Evolutionary conservation across 2,113 vertebrate species (phyloP).

Genomic region (Glaucidium brasilianum): DNA sequence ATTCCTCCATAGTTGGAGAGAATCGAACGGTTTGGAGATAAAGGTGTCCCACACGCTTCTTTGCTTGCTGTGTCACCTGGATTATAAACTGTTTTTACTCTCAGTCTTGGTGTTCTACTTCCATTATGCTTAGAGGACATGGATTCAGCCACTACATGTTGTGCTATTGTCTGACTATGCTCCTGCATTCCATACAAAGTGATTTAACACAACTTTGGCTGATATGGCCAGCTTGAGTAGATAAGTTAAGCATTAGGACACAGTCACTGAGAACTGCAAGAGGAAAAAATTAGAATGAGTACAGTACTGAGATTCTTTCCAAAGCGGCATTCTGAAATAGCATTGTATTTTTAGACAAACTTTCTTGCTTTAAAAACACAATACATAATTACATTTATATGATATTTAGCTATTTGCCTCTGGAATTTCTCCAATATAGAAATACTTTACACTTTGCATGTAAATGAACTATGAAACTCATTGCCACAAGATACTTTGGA

Average conservation of each 20-base stretch:
- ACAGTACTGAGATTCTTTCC: slow-evolving; percentile 47
- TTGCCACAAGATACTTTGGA: neutral
- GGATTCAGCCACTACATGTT: neutral
- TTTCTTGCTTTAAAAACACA: slow-evolving; percentile 40
- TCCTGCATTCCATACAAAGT: slow-evolving; percentile 42
- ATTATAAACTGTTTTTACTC: neutral
- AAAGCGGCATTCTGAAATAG: slow-evolving; percentile 51
- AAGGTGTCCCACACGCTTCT: neutral
- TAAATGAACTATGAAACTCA: neutral
- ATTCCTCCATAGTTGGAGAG: neutral
- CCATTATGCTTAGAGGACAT: neutral
- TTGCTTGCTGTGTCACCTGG: neutral
- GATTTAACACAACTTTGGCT: slow-evolving; percentile 43
- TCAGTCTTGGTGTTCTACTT: neutral
- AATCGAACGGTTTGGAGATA: rapidly evolving
- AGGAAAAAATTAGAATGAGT: neutral
- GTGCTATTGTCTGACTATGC: neutral
- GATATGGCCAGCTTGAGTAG: neutral
- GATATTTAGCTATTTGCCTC: neutral
- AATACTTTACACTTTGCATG: neutral
- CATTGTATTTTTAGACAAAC: slow-evolving; percentile 28
- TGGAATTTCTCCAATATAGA: neutral
- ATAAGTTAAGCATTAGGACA: slow-evolving; percentile 42
- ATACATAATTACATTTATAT: neutral
- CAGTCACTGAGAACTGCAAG: neutral